Conservation (phyloP, 2,113 vertebrate species). For the Hoplias malabaricus region DNA sequence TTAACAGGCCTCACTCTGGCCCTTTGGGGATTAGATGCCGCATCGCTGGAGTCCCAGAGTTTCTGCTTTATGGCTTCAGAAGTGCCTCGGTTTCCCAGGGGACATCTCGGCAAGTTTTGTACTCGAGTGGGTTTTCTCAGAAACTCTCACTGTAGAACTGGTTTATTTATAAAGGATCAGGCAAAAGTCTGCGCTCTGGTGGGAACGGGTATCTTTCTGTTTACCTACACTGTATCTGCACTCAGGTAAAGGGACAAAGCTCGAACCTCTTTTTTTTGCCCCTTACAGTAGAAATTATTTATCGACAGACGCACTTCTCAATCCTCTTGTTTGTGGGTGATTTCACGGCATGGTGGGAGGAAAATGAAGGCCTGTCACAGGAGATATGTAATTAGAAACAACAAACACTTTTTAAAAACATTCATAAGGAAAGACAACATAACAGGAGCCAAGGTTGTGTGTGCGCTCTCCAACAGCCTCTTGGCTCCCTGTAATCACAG, state of each 20-base stretch:
- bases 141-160: constrained; percentile 1
- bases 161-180: constrained; percentile 41
- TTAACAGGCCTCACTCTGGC: constrained; percentile 32
- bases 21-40: constrained; percentile 18
- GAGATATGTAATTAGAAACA: constrained; percentile 11
- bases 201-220: not conserved
- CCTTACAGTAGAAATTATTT: not conserved
- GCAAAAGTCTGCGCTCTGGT: not conserved
- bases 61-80: constrained; percentile 31
- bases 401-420: not conserved
- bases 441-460: not conserved
- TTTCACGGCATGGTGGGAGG: not conserved
- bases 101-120: constrained; percentile 20
- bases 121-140: constrained; percentile 34
- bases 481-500: not conserved
- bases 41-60: constrained; percentile 5
- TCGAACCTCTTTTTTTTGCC: not conserved
- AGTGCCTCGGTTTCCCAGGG: constrained; percentile 22
- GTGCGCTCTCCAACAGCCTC: not conserved
- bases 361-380: not conserved
- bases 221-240: not conserved
- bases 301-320: not conserved
- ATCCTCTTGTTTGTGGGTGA: not conserved
- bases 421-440: not conserved
- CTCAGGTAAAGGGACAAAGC: not conserved